Evolutionary conservation across 2,888 invertebrate genomes (phyloP), one percentile per base, ranked within the genome.

Genomic region (Lepeophtheirus nordmannii): DNA sequence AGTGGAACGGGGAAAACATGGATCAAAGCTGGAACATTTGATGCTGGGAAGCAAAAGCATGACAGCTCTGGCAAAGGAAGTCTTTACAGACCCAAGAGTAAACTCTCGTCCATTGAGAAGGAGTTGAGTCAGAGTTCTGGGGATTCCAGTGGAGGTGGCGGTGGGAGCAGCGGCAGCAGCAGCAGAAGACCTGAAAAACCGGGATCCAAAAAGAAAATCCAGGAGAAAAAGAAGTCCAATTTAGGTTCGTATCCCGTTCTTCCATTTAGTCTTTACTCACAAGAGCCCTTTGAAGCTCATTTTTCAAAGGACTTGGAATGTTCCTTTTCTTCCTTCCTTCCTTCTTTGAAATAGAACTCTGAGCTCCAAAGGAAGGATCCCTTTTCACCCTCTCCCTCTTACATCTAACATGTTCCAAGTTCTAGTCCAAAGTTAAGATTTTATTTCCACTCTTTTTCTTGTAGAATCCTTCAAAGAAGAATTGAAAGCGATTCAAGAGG

Each of bases 11-110:
- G 80, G 61, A 96, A 94, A 78, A 86, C 94, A 58, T 98, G 98
- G 92, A 89, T 98, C 9, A 92, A 96, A 78, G 97, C 96, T 67
- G 96, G 93, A 65, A 90, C 93, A 0, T 96, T 96, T 73, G 92
- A 94, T 83, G 90, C 92, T 62, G 91, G 91, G 17, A 59, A 60
- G 38, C 57, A 56, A 89, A 89, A 86, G 78, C 91, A 92, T 79
- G 90, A 91, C 73, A 85, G 84, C 1, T 84, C 85, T 68, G 91
- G 92, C 70, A 87, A 87, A 71, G 92, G 88, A 1, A 91, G 91
- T 75, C 76, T 94, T 0, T 96, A 96, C 75, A 93, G 92, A 75
- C 94, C 94, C 0, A 85, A 86, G 10, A 87, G 89, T 0, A 83
- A 89, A 69, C 77, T 86, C 69, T 81, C 82, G 39, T 79, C 81